Conservation (phyloP, 2,888 invertebrate genomes). For the Pardosa pseudoannulata region DNA sequence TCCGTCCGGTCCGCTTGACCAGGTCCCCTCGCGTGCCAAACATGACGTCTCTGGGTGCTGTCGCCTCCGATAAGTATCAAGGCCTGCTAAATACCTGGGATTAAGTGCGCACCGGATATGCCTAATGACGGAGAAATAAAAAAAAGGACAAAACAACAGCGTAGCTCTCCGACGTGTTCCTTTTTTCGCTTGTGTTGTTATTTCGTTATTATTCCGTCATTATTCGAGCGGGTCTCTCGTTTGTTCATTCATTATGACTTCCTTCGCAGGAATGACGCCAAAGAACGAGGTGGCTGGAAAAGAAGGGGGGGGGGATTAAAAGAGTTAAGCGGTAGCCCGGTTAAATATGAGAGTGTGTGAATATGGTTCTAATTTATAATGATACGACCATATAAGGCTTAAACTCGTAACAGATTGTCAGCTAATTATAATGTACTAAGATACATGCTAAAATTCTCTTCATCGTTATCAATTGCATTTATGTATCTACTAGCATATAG, state of each 20-base stretch:
- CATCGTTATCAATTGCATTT: too few relatives aligned
- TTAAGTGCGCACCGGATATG: conserved; percentile 58
- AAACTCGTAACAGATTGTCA: too few relatives aligned
- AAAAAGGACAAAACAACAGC: too few relatives aligned
- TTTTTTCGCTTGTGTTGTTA: background rate
- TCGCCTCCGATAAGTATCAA: conserved; percentile 11
- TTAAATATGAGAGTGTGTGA: too few relatives aligned
- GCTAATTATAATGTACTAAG: too few relatives aligned
- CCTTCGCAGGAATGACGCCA: background rate
- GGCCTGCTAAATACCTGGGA: conserved; percentile 43
- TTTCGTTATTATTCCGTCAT: background rate
- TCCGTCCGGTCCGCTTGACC: conserved; percentile 12
- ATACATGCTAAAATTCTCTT: too few relatives aligned
- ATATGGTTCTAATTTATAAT: too few relatives aligned
- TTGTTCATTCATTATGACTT: conserved; percentile 10
- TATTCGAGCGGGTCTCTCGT: background rate
- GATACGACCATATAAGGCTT: too few relatives aligned
- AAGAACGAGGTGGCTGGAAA: background rate
- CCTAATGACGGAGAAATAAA: conserved; percentile 25
- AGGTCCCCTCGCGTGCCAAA: conserved; percentile 19
- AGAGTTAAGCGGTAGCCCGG: background rate
- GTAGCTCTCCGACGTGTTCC: background rate
- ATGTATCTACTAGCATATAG: too few relatives aligned
- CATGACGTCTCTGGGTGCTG: conserved; percentile 11
- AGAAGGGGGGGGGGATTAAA: background rate